Evolutionary conservation across 2,113 vertebrate genomes (phyloP), one percentile per base, ranked within the genome.

Genomic region (Anolis carolinensis): DNA sequence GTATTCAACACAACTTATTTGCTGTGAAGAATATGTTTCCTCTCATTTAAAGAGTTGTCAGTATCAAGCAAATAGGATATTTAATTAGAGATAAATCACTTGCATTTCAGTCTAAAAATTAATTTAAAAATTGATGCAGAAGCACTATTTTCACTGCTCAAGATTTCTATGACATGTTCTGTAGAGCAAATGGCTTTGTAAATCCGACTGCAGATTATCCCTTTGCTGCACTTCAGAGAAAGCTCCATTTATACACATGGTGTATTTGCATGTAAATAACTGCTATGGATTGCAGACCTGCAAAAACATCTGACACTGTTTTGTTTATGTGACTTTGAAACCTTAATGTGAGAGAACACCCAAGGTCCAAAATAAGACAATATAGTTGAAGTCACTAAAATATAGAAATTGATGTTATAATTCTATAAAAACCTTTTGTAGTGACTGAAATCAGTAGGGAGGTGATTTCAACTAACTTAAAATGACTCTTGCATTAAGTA

Each of bases 31-130:
- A 36, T 18, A 32, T 7, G 32, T 39, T 59, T 20, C 25, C 18
- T 32, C 50, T 10, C 52, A 78, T 78, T 59, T 13, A 23, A 82
- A 82, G 70, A 71, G 16, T 13, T 83, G 21, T 32, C 32, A 73
- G 1, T 39, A 62, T 3, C 36, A 73, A 83, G 36, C 16, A 82
- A 52, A 32, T 59, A 81, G 55, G 18, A 23, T 55, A 10, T 32
- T 32, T 62, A 32, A 21, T 55, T 32, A 79, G 77, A 68, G 6
- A 21, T 63, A 75, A 62, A 74, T 20, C 27, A 25, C 20, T 71
- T 82, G 50, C 25, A 52, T n/a, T 71, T 50, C 48, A 55, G 48
- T 67, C 78, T 21, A 67, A 80, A 82, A 82, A 82, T 30, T 72
- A 72, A 52, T 36, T 82, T 55, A 16, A 71, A 71, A 82, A 82